phyloP scores from a whole-genome alignment of 2,797 vertebrate species.

The Hafferia zeledoni region DNA sequence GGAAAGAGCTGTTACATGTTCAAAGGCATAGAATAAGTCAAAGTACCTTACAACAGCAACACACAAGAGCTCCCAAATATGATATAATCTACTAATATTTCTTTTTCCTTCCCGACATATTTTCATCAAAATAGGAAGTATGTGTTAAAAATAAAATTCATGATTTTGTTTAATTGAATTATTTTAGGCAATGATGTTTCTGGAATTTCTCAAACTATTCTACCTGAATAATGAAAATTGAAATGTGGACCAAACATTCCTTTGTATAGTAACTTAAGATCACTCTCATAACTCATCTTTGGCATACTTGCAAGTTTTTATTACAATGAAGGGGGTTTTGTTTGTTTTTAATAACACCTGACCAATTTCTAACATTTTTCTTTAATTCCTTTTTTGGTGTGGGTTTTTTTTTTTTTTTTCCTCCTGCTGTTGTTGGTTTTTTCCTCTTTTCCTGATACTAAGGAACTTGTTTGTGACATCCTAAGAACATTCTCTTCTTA shows the following conservation, averaged over 20 bases:
- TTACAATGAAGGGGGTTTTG: background rate
- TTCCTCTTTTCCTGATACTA: background rate
- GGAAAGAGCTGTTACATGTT: fast-evolving
- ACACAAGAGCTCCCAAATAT: background rate
- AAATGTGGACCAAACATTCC: background rate
- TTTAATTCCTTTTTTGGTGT: background rate
- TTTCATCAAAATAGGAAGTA: background rate
- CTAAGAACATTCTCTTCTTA: background rate
- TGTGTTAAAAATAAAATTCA: fast-evolving
- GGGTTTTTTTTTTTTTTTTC: too few species aligned
- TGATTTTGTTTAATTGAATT: background rate
- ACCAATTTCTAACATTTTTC: background rate
- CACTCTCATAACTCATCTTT: background rate
- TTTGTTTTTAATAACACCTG: fast-evolving
- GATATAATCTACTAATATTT: background rate
- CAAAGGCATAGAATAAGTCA: background rate
- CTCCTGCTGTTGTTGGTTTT: too few species aligned
- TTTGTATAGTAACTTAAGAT: background rate
- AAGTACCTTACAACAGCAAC: background rate
- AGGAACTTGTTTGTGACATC: background rate
- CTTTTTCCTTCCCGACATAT: background rate
- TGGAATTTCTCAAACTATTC: background rate
- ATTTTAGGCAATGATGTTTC: background rate
- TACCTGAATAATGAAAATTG: background rate
- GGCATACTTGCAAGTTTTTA: background rate